A percentile compares a stretch with the other conserved stretches of the same genome.
These are phyloP conservation scores for Orchesella flavescens DNA, from an alignment of 2,888 invertebrate species.

Conservation along the genomic window DNA sequence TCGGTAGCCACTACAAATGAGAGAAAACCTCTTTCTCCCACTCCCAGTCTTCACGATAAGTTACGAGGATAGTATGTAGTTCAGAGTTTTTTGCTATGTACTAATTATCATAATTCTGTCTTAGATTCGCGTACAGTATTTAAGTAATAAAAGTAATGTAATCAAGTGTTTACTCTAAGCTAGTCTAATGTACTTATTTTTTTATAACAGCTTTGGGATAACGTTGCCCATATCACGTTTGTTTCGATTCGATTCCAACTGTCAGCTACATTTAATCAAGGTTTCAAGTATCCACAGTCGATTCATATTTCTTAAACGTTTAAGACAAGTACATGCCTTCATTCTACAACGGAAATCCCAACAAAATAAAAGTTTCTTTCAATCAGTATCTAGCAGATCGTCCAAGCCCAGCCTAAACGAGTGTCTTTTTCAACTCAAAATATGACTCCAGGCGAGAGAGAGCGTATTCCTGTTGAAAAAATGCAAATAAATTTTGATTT, in stretches of 20 bases:
- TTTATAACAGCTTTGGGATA: constrained; percentile 23
- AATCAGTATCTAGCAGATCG: not conserved
- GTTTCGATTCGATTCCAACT: constrained; percentile 22
- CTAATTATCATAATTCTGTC: not conserved
- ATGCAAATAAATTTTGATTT: not conserved
- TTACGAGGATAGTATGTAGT: constrained; percentile 46
- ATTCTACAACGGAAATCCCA: not conserved
- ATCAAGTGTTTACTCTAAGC: not conserved
- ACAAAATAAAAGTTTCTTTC: constrained; percentile 4
- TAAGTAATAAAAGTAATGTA: not conserved
- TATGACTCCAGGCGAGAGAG: constrained; percentile 80
- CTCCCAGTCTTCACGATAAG: constrained; percentile 63
- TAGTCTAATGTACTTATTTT: not conserved
- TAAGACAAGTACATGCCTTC: constrained; percentile 21
- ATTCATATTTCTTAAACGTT: constrained; percentile 10
- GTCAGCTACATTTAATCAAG: constrained; percentile 58
- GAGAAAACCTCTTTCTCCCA: constrained; percentile 40
- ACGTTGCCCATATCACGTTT: constrained; percentile 52
- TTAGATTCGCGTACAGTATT: constrained; percentile 20
- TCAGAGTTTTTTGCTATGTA: no score
- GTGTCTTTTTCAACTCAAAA: constrained; percentile 74
- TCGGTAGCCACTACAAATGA: constrained; percentile 52
- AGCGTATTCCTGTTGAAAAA: constrained; percentile 79
- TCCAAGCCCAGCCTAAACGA: constrained; percentile 39
- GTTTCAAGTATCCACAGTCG: constrained; percentile 61